Evolutionary conservation across 2,888 invertebrate genomes (phyloP), one percentile per base, ranked within the genome.

Genomic region (Eristalinus sepulchralis): DNA sequence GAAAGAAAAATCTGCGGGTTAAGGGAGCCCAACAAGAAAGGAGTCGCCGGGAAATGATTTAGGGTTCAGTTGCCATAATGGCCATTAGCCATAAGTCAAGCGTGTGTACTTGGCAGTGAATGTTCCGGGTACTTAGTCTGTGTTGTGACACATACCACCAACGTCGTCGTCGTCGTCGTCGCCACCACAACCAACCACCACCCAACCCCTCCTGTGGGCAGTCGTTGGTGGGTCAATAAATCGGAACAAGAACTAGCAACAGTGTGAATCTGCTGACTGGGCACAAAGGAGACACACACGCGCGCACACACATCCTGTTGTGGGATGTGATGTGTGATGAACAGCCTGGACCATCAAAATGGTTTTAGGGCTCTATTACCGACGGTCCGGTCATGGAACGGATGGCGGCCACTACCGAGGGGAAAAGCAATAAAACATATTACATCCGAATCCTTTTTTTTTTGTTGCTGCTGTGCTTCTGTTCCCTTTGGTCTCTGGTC

Each of bases 31-130:
- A 82, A 85, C 82, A 36, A 78, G 77, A 64, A 77, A 85, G 86
- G 82, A 82, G 82, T 78, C 70, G 59, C 82, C 60, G 70, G 78
- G 82, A 70, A 86, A 82, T 86, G 86, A 86, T 82, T 86, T 82
- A 86, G 75, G 82, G 70, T 70, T 86, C 78, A 78, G 78, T 82
- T 86, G 64, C 77, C 82, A 86, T 78, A 66, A 82, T 60, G 63
- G 77, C 82, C 70, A 75, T 82, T 82, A 78, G 78, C 82, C 82
- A 86, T 82, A 86, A 82, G 86, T 86, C 86, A 86, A 86, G 82
- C 86, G 78, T 86, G 82, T 82, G 82, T 85, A 85, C 81, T 81
- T 85, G 82, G 73, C 82, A 78, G 70, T 78, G 82, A 78, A 78
- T 75, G 77, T 81, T 75, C 60, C 39, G 67, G 73, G 62, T 83